A percentile compares a stretch with the other conserved stretches of the same genome.
phyloP scores from a whole-genome alignment of 2,113 vertebrate genomes.

The Ivindomyrus marchei region DNA sequence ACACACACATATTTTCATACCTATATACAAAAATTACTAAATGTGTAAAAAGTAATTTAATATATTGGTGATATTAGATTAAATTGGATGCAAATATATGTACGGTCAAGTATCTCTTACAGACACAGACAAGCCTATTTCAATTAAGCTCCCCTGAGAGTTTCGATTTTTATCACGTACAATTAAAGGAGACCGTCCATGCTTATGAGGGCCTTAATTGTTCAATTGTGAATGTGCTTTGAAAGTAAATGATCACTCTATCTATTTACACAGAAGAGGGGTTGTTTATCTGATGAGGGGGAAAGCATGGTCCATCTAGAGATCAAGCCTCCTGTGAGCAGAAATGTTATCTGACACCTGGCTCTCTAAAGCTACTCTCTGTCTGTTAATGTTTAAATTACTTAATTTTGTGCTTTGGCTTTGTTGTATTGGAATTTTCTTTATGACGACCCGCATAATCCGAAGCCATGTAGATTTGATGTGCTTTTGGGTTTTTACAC shows the following conservation, averaged over 20 bases:
- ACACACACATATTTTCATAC: neutral
- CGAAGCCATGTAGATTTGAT: neutral
- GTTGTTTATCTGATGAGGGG: slow-evolving; percentile 4
- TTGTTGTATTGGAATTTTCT: neutral
- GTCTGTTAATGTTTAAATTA: slow-evolving; percentile 2
- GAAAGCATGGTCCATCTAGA: neutral
- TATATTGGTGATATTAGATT: neutral
- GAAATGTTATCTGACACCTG: neutral
- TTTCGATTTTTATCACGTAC: slow-evolving; percentile 25
- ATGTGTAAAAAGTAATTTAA: neutral
- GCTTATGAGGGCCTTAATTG: slow-evolving; percentile 27
- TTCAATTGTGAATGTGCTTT: slow-evolving; percentile 22
- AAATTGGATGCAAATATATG: neutral
- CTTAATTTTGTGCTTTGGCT: neutral
- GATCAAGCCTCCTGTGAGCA: neutral
- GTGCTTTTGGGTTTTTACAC: neutral
- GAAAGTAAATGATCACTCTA: slow-evolving; percentile 9
- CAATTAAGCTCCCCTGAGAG: neutral
- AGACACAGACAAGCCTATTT: neutral
- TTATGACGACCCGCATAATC: neutral
- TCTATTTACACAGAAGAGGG: neutral
- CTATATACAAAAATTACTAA: neutral
- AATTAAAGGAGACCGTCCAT: neutral
- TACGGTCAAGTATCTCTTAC: neutral
- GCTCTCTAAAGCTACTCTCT: neutral